Evolutionary conservation across 2,797 vertebrate genomes (phyloP).

Genomic region (Novumbra hubbsi): DNA sequence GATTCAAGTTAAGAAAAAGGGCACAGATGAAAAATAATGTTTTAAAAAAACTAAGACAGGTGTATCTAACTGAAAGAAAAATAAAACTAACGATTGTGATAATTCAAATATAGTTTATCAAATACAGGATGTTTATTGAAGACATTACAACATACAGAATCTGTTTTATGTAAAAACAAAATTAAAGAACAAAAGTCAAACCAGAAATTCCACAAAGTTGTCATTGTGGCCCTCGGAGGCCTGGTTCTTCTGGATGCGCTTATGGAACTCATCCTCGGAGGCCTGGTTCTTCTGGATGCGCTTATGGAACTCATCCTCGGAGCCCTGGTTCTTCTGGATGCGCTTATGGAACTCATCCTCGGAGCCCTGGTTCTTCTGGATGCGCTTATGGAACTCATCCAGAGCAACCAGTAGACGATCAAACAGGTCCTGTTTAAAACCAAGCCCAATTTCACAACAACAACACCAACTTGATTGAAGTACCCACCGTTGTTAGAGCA

Average conservation of each 20-base stretch:
- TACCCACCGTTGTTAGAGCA: no score
- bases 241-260: slow-evolving; percentile 57
- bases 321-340: slow-evolving; percentile 53
- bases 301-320: slow-evolving; percentile 65
- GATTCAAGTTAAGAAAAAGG: no score
- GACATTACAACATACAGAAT: neutral
- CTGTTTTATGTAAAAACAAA: neutral
- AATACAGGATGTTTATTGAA: neutral
- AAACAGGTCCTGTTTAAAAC: slow-evolving; percentile 59
- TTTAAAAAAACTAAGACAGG: no score
- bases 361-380: slow-evolving; percentile 51
- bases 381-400: slow-evolving; percentile 64
- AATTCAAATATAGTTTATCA: no score
- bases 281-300: no score
- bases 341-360: no score
- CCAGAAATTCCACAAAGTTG: neutral
- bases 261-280: slow-evolving; percentile 67
- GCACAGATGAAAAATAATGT: no score
- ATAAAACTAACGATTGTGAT: no score
- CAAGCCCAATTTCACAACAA: no score
- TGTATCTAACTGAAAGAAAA: no score
- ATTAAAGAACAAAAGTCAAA: neutral
- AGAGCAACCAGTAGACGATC: slow-evolving; percentile 58
- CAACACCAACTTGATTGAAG: no score
- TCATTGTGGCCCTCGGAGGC: slow-evolving; percentile 53